Evolutionary conservation across 1,140 invertebrate genomes (phyloP).

Genomic region (Cyrtorhinus lividipennis): DNA sequence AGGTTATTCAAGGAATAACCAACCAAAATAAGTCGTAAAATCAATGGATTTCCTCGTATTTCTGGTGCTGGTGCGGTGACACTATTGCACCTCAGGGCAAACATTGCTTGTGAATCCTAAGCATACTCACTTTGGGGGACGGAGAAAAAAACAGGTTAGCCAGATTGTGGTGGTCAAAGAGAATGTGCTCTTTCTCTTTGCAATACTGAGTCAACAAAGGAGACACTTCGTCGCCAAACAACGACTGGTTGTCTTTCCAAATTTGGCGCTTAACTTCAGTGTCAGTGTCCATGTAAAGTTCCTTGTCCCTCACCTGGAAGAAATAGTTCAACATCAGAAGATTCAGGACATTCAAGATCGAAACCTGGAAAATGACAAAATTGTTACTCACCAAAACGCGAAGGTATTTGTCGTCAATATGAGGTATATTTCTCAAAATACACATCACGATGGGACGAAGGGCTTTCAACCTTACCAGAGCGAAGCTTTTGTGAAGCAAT

Average conservation of each 20-base stretch:
- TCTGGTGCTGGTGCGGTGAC: too few species aligned
- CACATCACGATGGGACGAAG: constrained; percentile 93
- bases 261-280: constrained; percentile 95
- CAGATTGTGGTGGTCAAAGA: constrained; percentile 84
- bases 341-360: background rate
- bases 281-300: constrained; percentile 85
- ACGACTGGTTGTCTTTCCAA: constrained; percentile 92
- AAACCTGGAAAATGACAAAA: background rate
- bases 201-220: constrained; percentile 87
- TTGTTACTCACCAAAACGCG: constrained; percentile 48
- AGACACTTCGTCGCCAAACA: constrained; percentile 95
- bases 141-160: constrained; percentile 77
- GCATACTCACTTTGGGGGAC: constrained; percentile 71
- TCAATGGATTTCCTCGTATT: too few species aligned
- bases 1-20: too few species aligned
- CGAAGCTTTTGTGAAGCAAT: constrained; percentile 81
- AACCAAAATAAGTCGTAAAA: too few species aligned
- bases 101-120: too few species aligned
- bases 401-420: constrained; percentile 87
- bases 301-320: constrained; percentile 57
- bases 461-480: constrained; percentile 77
- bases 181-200: constrained; percentile 76
- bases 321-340: constrained; percentile 6
- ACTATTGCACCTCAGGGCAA: too few species aligned
- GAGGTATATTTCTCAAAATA: constrained; percentile 80